phyloP scores from a whole-genome alignment of 1,140 invertebrate species.

The Augochlora pura region DNA sequence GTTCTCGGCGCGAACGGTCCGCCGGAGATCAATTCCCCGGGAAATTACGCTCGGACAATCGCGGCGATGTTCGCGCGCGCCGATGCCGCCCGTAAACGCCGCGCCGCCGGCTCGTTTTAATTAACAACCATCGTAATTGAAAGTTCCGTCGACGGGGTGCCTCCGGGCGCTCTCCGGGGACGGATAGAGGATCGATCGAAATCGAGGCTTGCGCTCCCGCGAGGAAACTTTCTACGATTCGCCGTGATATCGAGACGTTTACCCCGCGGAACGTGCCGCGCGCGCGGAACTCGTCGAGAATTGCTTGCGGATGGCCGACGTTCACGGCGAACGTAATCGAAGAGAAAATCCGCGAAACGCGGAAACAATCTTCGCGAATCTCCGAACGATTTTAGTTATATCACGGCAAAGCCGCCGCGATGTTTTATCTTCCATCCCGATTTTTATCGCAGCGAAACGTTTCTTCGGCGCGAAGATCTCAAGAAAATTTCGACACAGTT shows the following conservation, averaged over 20 bases:
- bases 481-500: too few species aligned
- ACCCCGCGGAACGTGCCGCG: neutral
- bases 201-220: neutral
- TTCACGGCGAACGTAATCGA: neutral
- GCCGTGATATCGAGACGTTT: too few species aligned
- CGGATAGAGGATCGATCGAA: neutral
- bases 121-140: constrained; percentile 26
- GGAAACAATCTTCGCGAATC: too few species aligned
- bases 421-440: too few species aligned
- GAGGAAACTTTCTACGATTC: neutral
- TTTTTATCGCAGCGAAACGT: too few species aligned
- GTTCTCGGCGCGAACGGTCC: too few species aligned
- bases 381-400: too few species aligned
- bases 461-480: too few species aligned
- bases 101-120: constrained; percentile 33
- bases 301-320: neutral
- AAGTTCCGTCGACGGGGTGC: constrained; percentile 10
- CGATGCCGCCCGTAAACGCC: neutral
- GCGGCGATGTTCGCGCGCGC: constrained; percentile 7
- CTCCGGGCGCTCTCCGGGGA: neutral
- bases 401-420: too few species aligned
- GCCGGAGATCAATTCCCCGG: constrained; percentile 1
- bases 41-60: constrained; percentile 26
- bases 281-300: neutral
- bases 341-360: neutral